Evolutionary conservation across 2,797 vertebrate species (phyloP).

Genomic region (Aldrovandia affinis): DNA sequence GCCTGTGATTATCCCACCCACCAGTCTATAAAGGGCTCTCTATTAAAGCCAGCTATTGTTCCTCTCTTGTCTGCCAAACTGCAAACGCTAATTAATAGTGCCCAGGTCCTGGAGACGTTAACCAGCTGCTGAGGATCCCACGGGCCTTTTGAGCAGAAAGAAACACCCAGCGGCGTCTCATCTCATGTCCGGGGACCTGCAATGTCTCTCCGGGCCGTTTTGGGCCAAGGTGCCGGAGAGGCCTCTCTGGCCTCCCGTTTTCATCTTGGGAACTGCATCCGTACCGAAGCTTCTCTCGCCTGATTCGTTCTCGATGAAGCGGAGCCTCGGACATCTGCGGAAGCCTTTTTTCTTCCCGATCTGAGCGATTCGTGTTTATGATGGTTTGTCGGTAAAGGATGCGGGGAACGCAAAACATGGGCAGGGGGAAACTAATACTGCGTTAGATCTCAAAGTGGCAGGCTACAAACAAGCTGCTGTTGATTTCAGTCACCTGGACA

Average conservation of each 20-base stretch:
- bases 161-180: not conserved
- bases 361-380: not conserved
- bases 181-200: not conserved
- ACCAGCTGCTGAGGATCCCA: not conserved
- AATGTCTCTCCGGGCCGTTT: too few species aligned
- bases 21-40: not conserved
- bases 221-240: not conserved
- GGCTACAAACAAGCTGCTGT: constrained; percentile 1
- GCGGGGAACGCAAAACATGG: not conserved
- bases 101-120: not conserved
- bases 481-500: too few species aligned
- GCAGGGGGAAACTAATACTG: not conserved
- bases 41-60: not conserved
- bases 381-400: not conserved
- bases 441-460: not conserved
- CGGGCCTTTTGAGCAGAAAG: not conserved
- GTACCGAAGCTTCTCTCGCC: not conserved
- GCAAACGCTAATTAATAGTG: not conserved
- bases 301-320: not conserved
- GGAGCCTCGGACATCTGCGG: constrained; percentile 14
- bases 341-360: not conserved
- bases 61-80: not conserved
- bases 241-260: not conserved
- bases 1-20: not conserved
- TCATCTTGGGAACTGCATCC: not conserved